phyloP scores from a whole-genome alignment of 2,113 vertebrate genomes.

The Alligator mississippiensis region DNA sequence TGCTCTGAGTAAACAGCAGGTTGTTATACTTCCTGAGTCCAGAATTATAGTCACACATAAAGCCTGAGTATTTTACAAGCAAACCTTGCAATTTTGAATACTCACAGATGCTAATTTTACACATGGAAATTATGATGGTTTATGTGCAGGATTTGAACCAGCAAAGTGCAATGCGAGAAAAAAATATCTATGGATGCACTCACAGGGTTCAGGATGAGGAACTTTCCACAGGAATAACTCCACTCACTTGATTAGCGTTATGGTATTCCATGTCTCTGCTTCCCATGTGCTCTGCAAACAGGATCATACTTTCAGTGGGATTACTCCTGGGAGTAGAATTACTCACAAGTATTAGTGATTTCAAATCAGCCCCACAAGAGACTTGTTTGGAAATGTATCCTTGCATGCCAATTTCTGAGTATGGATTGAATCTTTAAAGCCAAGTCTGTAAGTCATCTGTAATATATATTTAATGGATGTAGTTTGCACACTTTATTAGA shows the following conservation, averaged over 20 bases:
- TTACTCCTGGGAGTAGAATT: not conserved
- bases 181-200: not conserved
- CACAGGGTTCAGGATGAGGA: not conserved
- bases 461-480: not conserved
- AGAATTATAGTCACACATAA: not conserved
- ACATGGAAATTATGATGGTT: not conserved
- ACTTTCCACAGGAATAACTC: not conserved
- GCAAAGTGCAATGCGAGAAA: not conserved
- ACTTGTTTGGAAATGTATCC: slow-evolving; percentile 9
- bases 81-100: not conserved
- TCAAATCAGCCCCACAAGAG: not conserved
- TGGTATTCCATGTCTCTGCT: not conserved
- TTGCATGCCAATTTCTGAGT: not conserved
- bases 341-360: slow-evolving; percentile 7
- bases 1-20: not conserved
- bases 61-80: not conserved
- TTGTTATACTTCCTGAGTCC: not conserved
- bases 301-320: not conserved
- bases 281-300: not conserved
- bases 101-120: not conserved
- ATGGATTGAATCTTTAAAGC: slow-evolving; percentile 27
- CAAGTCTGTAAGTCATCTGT: slow-evolving; percentile 47
- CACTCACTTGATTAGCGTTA: not conserved
- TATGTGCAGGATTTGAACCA: not conserved
- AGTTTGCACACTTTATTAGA: slow-evolving; percentile 5